phyloP scores from a whole-genome alignment of 1,140 invertebrate species.

The Wiebesia pumilae region DNA sequence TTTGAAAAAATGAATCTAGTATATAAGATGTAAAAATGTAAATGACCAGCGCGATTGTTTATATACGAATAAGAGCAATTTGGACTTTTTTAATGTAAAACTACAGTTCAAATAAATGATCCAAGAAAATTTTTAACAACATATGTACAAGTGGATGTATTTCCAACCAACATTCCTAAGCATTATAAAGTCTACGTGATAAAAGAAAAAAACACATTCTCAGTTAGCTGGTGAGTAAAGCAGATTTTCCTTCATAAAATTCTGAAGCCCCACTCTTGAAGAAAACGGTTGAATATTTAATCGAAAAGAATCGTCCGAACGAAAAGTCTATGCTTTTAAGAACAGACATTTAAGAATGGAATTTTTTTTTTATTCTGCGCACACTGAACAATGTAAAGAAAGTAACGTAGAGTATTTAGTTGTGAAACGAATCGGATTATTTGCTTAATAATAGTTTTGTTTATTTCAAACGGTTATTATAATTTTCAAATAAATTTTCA shows the following conservation, averaged over 20 bases:
- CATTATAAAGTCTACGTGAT: too few relatives aligned
- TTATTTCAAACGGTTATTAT: neutral
- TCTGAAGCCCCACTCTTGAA: too few relatives aligned
- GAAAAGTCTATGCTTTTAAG: too few relatives aligned
- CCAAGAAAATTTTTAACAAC: constrained; percentile 35
- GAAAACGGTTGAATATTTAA: too few relatives aligned
- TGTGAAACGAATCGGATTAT: neutral
- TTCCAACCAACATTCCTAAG: neutral
- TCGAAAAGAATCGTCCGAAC: too few relatives aligned
- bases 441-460: too few relatives aligned
- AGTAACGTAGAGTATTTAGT: neutral
- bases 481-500: neutral
- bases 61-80: constrained; percentile 44
- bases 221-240: too few relatives aligned
- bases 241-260: too few relatives aligned
- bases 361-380: too few relatives aligned
- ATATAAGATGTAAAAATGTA: constrained; percentile 51
- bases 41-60: constrained; percentile 46
- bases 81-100: constrained; percentile 51
- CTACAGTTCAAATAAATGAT: constrained; percentile 48
- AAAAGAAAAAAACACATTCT: too few relatives aligned
- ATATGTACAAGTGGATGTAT: neutral
- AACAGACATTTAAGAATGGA: too few relatives aligned
- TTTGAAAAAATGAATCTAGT: constrained; percentile 2
- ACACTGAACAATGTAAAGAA: too few relatives aligned